Conservation (phyloP, 35 echinoderm and acorn worm species). For the Nesometra sesokonis region DNA sequence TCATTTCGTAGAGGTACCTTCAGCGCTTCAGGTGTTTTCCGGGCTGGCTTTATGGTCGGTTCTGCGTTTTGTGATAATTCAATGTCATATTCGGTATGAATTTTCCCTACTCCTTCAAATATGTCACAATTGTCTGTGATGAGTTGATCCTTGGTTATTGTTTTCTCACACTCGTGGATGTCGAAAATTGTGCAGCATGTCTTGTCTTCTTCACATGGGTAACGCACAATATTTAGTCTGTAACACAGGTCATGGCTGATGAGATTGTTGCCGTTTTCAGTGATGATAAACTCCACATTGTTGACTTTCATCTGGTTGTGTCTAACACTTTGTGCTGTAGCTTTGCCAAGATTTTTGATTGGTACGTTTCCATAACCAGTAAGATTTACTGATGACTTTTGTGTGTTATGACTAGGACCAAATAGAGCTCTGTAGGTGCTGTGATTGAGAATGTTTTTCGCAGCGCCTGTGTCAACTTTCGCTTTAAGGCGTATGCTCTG, state of each 20-base stretch:
- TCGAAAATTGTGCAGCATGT: not conserved
- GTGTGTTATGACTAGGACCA: not conserved
- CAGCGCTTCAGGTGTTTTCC: conserved; percentile 17
- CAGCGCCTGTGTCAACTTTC: conserved; percentile 23
- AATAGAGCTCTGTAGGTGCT: conserved; percentile 17
- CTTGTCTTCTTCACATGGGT: not conserved
- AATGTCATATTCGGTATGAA: conserved; percentile 17
- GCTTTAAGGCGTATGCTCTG: conserved; percentile 22
- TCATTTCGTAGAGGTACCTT: conserved; percentile 15
- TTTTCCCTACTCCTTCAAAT: conserved; percentile 30
- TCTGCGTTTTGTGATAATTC: conserved; percentile 17
- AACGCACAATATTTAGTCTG: conserved; percentile 3
- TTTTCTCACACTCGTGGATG: not conserved
- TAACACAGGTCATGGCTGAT: not conserved
- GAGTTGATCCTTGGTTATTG: not conserved
- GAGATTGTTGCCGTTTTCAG: not conserved
- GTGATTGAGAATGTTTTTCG: conserved; percentile 16
- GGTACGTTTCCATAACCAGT: not conserved
- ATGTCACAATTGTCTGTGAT: conserved; percentile 14
- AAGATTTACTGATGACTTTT: conserved; percentile 4
- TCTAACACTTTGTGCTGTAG: not conserved
- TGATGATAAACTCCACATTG: conserved; percentile 16
- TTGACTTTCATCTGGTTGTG: not conserved
- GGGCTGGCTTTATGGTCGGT: conserved; percentile 24
- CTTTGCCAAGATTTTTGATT: conserved; percentile 22